Evolutionary conservation across 2,113 vertebrate genomes (phyloP).

Genomic region (Zosterops hypoxanthus): DNA sequence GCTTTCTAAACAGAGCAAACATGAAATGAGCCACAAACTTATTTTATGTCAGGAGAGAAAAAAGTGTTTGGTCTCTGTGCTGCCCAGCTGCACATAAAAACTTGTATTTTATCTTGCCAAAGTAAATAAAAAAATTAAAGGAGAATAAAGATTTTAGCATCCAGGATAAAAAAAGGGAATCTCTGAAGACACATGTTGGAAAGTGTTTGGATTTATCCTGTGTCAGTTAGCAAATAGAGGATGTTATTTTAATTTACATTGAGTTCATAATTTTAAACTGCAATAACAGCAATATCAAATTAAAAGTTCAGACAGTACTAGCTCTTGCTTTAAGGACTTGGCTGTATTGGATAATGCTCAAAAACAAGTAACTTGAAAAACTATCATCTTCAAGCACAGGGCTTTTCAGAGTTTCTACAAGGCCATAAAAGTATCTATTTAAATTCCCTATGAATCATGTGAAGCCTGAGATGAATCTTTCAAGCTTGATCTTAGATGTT

Average conservation of each 20-base stretch:
- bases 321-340: background rate
- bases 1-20: background rate
- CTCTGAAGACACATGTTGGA: background rate
- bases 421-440: background rate
- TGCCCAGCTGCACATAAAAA: background rate
- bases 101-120: background rate
- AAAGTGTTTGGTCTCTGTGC: background rate
- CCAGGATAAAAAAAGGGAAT: background rate
- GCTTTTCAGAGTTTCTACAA: background rate
- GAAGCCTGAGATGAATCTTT: background rate
- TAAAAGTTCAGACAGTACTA: background rate
- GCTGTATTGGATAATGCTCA: background rate
- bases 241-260: background rate
- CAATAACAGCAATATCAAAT: background rate
- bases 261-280: background rate
- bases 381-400: background rate
- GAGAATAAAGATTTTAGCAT: background rate
- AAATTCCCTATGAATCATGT: background rate
- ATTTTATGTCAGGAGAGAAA: background rate
- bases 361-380: background rate
- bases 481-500: background rate
- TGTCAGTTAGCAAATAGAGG: background rate
- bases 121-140: background rate
- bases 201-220: background rate
- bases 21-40: background rate